Conservation (phyloP, 2,888 invertebrate species). For the Dastarcus helophoroides region DNA sequence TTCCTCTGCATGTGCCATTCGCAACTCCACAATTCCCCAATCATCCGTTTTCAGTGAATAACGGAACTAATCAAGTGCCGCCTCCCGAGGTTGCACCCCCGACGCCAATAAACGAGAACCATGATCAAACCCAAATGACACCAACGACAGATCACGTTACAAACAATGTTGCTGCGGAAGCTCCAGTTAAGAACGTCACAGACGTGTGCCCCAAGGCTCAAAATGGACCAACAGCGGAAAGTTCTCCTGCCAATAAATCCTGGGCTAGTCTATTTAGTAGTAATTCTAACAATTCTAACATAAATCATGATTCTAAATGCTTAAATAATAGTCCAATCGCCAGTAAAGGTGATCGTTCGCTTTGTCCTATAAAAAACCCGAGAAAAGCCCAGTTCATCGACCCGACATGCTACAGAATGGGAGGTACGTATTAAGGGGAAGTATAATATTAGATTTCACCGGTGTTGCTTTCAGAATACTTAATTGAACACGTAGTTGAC, state of each 20-base stretch:
- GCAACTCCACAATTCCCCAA: too few species aligned
- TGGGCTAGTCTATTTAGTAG: slow-evolving; percentile 56
- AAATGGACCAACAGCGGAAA: slow-evolving; percentile 3
- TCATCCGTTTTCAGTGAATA: too few species aligned
- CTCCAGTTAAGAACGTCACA: background rate
- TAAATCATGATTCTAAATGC: slow-evolving; percentile 12
- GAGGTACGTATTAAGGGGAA: slow-evolving; percentile 41
- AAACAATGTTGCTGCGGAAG: background rate
- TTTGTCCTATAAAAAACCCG: slow-evolving; percentile 34
- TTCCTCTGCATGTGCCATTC: too few species aligned
- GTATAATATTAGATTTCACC: slow-evolving; percentile 2
- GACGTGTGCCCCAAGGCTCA: too few species aligned
- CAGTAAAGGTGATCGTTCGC: slow-evolving; percentile 15
- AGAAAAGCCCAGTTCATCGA: slow-evolving; percentile 45
- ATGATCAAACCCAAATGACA: background rate
- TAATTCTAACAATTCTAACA: slow-evolving; percentile 1
- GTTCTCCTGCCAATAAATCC: slow-evolving; percentile 38
- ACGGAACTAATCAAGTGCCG: background rate
- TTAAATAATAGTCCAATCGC: background rate
- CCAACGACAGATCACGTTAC: background rate
- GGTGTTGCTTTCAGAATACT: slow-evolving; percentile 54
- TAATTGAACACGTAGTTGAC: slow-evolving; percentile 64
- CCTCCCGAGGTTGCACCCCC: background rate
- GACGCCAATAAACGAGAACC: background rate
- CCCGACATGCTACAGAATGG: slow-evolving; percentile 58